Evolutionary conservation across 2,113 vertebrate species (phyloP).

Genomic region (Strigops habroptila): DNA sequence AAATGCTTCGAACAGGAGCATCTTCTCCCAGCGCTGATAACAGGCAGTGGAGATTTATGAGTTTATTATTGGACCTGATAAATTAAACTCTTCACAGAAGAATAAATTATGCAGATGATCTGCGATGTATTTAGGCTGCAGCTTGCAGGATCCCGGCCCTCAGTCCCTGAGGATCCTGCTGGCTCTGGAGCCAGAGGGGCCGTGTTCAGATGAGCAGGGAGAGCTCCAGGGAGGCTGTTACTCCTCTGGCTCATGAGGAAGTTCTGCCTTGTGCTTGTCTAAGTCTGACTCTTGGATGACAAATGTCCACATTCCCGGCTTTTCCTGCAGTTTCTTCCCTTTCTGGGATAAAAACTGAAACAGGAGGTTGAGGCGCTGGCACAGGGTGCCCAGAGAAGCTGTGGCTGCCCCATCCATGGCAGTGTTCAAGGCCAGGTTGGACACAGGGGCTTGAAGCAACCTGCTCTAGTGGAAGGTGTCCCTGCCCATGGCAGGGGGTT

Average conservation of each 20-base stretch:
- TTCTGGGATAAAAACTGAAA: not conserved
- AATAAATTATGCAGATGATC: conserved; percentile 53
- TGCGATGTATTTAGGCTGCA: not conserved
- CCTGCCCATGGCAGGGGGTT: no score
- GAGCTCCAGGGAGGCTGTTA: not conserved
- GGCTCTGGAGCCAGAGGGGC: not conserved
- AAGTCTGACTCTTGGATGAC: not conserved
- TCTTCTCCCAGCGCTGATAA: not conserved
- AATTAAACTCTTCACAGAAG: conserved; percentile 34
- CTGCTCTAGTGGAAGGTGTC: no score
- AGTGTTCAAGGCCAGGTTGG: no score
- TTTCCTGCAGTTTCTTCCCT: not conserved
- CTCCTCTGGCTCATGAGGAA: not conserved
- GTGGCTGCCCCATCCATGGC: no score
- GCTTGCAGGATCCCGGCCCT: not conserved
- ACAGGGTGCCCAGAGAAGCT: not conserved
- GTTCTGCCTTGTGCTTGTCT: not conserved
- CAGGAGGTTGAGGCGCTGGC: not conserved
- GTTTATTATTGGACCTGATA: conserved; percentile 45
- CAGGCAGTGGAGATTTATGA: conserved; percentile 1
- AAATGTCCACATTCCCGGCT: not conserved
- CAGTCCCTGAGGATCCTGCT: not conserved
- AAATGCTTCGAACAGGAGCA: not conserved
- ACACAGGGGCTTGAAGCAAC: no score
- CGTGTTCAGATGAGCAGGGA: not conserved